Conservation (phyloP, 2,797 vertebrate species). For the Hippocampus kuda region DNA sequence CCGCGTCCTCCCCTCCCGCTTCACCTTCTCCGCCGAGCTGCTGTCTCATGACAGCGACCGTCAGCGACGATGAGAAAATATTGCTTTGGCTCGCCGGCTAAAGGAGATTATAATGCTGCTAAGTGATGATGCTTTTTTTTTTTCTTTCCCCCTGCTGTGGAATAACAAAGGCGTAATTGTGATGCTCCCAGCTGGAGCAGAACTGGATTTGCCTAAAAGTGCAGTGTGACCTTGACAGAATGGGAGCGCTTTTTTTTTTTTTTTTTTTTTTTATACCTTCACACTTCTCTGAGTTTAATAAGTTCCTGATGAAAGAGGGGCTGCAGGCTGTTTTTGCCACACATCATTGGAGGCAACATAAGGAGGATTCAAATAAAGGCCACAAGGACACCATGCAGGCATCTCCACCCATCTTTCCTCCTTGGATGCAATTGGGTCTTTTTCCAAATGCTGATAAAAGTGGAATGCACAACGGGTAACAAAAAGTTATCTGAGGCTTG, state of each 20-base stretch:
- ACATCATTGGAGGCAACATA: constrained; percentile 50
- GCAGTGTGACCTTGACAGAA: constrained; percentile 34
- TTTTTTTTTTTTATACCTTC: neutral
- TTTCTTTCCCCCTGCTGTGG: neutral
- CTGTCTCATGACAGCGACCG: constrained; percentile 30
- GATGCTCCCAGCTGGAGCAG: constrained; percentile 5
- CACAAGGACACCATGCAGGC: constrained; percentile 27
- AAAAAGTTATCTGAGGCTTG: no score
- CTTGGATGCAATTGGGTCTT: neutral
- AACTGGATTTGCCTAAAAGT: constrained; percentile 19
- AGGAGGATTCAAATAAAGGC: constrained; percentile 42
- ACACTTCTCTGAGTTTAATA: constrained; percentile 40
- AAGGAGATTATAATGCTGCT: constrained; percentile 4
- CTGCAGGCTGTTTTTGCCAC: constrained; percentile 45
- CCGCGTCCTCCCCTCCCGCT: constrained; percentile 24
- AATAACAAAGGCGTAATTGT: constrained; percentile 2
- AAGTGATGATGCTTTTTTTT: neutral
- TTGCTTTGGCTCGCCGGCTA: neutral
- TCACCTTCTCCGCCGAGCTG: constrained; percentile 32
- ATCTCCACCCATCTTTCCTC: neutral
- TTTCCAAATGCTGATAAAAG: no score
- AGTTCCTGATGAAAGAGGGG: constrained; percentile 49
- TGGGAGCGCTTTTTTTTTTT: constrained; percentile 25
- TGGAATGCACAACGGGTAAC: no score
- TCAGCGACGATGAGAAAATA: constrained; percentile 19